Conservation (phyloP, 2,888 invertebrate genomes). For the Erebia aethiops region DNA sequence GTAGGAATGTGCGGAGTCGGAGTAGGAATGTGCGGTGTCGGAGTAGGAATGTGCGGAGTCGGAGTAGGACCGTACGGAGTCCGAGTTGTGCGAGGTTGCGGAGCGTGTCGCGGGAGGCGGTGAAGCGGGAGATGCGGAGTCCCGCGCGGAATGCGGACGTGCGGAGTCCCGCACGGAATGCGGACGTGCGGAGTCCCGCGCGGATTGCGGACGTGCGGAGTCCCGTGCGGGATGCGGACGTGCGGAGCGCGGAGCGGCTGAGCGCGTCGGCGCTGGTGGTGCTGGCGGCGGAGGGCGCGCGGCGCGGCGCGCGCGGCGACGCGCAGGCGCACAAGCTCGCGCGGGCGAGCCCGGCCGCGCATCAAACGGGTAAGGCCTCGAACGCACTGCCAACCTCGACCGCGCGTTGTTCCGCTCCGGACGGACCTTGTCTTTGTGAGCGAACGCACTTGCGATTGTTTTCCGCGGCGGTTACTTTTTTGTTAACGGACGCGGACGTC, state of each 20-base stretch:
- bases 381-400: conserved; percentile 24
- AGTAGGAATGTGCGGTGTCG: not conserved
- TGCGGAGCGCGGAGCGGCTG: conserved; percentile 21
- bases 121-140: not conserved
- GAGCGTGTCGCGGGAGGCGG: not conserved
- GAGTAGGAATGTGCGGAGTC: not conserved
- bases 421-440: conserved; percentile 10
- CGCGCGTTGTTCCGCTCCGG: conserved; percentile 10
- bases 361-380: conserved; percentile 81
- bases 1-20: conserved; percentile 10
- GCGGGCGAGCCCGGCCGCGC: conserved; percentile 75
- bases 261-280: conserved; percentile 60
- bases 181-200: not conserved
- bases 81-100: not conserved
- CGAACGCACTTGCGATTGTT: conserved; percentile 31
- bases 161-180: not conserved
- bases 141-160: too few species aligned
- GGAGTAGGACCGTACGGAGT: not conserved
- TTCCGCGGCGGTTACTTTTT: conserved; percentile 15
- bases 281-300: conserved; percentile 71
- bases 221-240: not conserved
- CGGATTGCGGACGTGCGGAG: conserved; percentile 15
- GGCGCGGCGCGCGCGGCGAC: conserved; percentile 69
- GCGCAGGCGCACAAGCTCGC: conserved; percentile 80
- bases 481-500: not conserved